Conservation (phyloP, 2,113 vertebrate species). For the Megatriorchis doriae region DNA sequence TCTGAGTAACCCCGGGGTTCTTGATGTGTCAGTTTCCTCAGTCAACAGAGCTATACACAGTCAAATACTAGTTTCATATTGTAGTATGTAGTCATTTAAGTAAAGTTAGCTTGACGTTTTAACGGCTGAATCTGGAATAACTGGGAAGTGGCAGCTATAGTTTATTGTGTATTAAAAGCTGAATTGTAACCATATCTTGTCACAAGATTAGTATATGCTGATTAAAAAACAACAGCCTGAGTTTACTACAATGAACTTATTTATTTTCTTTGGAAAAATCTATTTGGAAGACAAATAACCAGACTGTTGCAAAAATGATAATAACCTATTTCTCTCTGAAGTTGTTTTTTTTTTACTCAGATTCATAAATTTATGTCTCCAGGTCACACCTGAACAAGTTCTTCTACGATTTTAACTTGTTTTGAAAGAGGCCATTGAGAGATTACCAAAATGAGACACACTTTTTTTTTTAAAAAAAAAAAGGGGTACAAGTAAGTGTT, state of each 20-base stretch:
- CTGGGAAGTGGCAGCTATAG: neutral
- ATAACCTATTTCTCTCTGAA: neutral
- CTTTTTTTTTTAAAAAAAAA: too few relatives aligned
- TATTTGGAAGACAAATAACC: neutral
- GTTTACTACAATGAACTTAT: neutral
- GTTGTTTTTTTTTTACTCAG: neutral
- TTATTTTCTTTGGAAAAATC: neutral
- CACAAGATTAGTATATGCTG: neutral
- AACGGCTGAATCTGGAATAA: neutral
- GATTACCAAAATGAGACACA: neutral
- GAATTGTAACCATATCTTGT: neutral
- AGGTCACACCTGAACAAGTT: neutral
- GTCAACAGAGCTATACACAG: neutral
- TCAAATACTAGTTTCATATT: neutral
- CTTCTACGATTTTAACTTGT: neutral
- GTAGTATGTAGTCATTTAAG: neutral
- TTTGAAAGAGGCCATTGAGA: neutral
- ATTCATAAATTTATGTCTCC: neutral
- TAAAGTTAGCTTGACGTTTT: neutral
- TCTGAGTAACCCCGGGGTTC: neutral
- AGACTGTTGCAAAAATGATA: neutral
- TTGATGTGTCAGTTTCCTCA: neutral
- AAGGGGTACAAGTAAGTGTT: accelerated
- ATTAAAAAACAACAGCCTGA: neutral
- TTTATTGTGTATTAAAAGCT: neutral